Conservation (phyloP, 2,888 invertebrate species). For the Tipula vernalis region DNA sequence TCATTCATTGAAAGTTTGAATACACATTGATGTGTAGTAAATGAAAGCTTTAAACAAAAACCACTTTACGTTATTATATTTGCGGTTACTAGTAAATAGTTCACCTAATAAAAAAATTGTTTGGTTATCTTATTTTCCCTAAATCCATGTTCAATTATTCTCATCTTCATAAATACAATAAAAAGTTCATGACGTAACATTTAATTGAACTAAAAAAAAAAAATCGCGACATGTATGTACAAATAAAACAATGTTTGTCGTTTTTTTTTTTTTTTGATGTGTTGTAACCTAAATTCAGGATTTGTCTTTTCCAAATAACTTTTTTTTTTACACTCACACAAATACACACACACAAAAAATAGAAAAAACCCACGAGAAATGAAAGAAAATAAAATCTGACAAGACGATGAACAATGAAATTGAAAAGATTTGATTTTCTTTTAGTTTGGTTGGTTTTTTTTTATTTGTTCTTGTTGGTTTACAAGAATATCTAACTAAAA, state of each 20-base stretch:
- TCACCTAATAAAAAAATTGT: background rate
- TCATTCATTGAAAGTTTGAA: background rate
- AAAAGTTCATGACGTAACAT: background rate
- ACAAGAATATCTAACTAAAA: background rate
- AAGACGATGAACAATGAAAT: conserved; percentile 1
- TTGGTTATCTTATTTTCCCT: background rate
- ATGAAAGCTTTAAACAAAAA: background rate
- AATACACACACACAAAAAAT: background rate
- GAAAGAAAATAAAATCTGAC: background rate
- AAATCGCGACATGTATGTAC: background rate
- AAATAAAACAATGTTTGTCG: background rate
- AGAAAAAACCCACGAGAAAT: background rate
- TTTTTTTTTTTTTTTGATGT: background rate
- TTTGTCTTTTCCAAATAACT: conserved; percentile 8
- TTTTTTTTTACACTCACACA: background rate
- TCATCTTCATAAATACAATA: background rate
- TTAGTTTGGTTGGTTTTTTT: background rate
- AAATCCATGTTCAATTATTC: background rate
- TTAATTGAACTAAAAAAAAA: background rate
- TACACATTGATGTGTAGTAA: background rate
- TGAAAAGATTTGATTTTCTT: conserved; percentile 4
- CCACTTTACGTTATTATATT: background rate
- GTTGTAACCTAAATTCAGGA: conserved; percentile 9
- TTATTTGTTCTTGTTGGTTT: background rate
- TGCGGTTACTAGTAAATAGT: background rate